phyloP scores from a whole-genome alignment of 2,888 invertebrate species.

The Escarpia spicata region DNA sequence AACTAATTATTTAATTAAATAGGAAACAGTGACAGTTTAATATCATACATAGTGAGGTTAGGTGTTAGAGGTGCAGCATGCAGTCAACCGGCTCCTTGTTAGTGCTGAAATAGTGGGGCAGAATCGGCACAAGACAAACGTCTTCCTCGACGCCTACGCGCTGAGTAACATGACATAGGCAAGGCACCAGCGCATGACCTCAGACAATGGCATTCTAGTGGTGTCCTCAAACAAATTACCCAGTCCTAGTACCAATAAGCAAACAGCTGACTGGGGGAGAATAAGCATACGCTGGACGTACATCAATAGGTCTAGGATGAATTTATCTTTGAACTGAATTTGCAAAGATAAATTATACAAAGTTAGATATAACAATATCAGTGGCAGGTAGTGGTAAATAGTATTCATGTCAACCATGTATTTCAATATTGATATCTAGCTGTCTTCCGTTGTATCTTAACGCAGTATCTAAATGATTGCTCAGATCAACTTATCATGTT shows the following conservation, averaged over 20 bases:
- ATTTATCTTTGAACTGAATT: not conserved
- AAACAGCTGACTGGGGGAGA: not conserved
- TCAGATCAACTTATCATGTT: not conserved
- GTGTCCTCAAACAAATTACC: not conserved
- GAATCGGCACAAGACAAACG: not conserved
- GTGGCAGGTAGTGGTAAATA: not conserved
- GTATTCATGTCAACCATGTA: not conserved
- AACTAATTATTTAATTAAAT: not conserved
- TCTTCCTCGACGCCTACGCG: not conserved
- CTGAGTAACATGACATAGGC: not conserved
- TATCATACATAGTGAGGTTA: not conserved
- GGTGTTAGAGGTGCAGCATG: conserved; percentile 1
- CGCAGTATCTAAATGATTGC: not conserved
- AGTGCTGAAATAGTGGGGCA: not conserved
- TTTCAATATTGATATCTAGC: not conserved
- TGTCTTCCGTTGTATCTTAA: not conserved
- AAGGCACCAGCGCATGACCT: not conserved
- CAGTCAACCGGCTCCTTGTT: not conserved
- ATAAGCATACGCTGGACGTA: too few species aligned
- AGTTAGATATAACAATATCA: not conserved
- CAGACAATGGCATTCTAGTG: not conserved
- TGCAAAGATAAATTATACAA: not conserved
- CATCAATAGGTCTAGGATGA: too few species aligned
- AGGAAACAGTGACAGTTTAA: not conserved
- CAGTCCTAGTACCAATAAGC: not conserved